Conservation (phyloP, 1,140 invertebrate genomes). For the Lepidurus apus region DNA sequence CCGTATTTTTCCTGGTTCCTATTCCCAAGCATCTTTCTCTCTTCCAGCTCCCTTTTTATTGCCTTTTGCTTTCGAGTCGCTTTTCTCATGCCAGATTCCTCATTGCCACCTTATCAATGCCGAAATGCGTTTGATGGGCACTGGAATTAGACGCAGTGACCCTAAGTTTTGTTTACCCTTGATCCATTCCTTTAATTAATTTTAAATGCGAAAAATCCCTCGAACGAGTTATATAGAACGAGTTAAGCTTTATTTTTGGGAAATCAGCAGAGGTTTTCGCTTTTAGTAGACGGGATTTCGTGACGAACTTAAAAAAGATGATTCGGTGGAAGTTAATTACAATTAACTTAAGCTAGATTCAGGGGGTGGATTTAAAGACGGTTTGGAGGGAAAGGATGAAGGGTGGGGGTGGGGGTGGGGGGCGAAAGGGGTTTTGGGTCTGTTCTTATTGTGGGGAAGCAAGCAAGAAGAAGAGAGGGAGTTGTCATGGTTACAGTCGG, state of each 20-base stretch:
- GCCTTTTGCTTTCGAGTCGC: not conserved
- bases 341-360: too few species aligned
- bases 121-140: not conserved
- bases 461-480: slow-evolving; percentile 2
- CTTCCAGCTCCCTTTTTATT: not conserved
- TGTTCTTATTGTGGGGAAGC: not conserved
- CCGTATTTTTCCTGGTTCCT: not conserved
- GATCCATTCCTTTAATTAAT: too few species aligned
- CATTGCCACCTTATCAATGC: slow-evolving; percentile 24
- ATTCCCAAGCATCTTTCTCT: not conserved
- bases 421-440: not conserved
- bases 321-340: too few species aligned
- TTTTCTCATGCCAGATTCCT: slow-evolving; percentile 23
- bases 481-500: slow-evolving; percentile 18
- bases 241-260: too few species aligned
- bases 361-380: not conserved
- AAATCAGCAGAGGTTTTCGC: too few species aligned
- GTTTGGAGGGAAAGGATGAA: not conserved
- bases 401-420: not conserved
- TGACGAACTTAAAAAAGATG: too few species aligned
- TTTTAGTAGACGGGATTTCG: too few species aligned
- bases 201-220: too few species aligned
- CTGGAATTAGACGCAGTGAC: not conserved
- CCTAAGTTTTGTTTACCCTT: not conserved
- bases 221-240: too few species aligned